These are phyloP conservation scores for Drosophila insularis DNA, from an alignment of 1,140 invertebrate species.

Conservation along the genomic window DNA sequence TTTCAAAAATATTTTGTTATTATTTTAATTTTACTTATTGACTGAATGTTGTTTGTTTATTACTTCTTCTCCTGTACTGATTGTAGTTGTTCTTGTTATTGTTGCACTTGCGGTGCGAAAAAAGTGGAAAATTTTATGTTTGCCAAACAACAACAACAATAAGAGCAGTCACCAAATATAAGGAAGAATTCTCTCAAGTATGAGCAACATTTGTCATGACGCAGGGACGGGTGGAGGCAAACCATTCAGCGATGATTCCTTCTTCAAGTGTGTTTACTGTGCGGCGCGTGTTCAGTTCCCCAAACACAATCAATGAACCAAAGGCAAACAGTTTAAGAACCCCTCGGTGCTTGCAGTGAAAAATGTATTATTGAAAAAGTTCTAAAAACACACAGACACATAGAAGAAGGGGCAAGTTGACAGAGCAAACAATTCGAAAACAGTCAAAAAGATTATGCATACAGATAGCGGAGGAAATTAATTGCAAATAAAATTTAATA, in stretches of 20 bases:
- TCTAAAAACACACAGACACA: conserved; percentile 31
- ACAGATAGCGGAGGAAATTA: conserved; percentile 4
- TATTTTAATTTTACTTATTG: conserved; percentile 77
- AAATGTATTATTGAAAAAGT: conserved; percentile 47
- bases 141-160: conserved; percentile 59
- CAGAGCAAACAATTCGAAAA: neutral
- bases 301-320: conserved; percentile 71
- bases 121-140: conserved; percentile 71
- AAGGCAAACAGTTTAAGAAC: conserved; percentile 74
- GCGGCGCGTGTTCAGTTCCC: conserved; percentile 54
- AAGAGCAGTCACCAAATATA: conserved; percentile 7
- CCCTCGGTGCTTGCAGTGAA: conserved; percentile 44
- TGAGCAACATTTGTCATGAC: conserved; percentile 16
- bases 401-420: neutral
- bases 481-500: neutral
- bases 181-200: neutral
- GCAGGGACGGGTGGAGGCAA: neutral
- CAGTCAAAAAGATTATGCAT: conserved; percentile 7
- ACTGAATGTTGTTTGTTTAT: conserved; percentile 47
- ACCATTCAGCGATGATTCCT: conserved; percentile 9
- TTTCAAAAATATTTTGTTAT: conserved; percentile 62
- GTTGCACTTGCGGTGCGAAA: conserved; percentile 43
- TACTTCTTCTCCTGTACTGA: neutral
- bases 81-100: conserved; percentile 32
- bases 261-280: conserved; percentile 68